Conservation (phyloP, 2,113 vertebrate genomes). For the Zeus faber region DNA sequence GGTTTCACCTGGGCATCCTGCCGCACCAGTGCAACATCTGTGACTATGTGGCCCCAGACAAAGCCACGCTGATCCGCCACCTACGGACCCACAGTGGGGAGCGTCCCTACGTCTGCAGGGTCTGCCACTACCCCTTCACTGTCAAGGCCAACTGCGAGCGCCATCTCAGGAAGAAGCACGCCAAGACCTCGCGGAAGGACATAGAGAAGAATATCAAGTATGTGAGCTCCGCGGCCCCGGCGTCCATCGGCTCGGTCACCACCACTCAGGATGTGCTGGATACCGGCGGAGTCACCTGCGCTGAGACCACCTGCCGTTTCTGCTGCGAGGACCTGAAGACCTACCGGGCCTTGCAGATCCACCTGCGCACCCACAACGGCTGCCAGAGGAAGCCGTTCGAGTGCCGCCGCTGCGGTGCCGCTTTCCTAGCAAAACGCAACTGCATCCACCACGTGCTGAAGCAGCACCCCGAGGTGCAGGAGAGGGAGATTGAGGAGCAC, state of each 20-base stretch:
- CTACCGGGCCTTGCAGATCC: slow-evolving; percentile 90
- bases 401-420: slow-evolving; percentile 88
- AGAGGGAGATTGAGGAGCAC: slow-evolving; percentile 89
- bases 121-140: slow-evolving; percentile 97
- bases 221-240: slow-evolving; percentile 77
- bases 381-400: slow-evolving; percentile 93
- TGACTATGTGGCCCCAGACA: slow-evolving; percentile 93
- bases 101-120: slow-evolving; percentile 94
- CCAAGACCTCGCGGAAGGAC: slow-evolving; percentile 91
- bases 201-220: slow-evolving; percentile 98
- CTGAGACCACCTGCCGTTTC: slow-evolving; percentile 84
- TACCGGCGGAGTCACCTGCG: slow-evolving; percentile 61
- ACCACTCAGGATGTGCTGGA: slow-evolving; percentile 61
- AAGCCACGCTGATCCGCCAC: slow-evolving; percentile 93
- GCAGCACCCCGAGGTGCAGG: slow-evolving; percentile 91
- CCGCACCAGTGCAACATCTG: slow-evolving; percentile 97
- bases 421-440: slow-evolving; percentile 91
- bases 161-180: slow-evolving; percentile 95
- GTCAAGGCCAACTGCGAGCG: slow-evolving; percentile 98
- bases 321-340: slow-evolving; percentile 90
- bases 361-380: slow-evolving; percentile 89
- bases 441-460: slow-evolving; percentile 95
- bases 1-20: slow-evolving; percentile 90
- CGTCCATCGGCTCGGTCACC: slow-evolving; percentile 12
- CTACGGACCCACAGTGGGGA: slow-evolving; percentile 95